Evolutionary conservation across 2,888 invertebrate genomes (phyloP).

Genomic region (Myathropa florea): DNA sequence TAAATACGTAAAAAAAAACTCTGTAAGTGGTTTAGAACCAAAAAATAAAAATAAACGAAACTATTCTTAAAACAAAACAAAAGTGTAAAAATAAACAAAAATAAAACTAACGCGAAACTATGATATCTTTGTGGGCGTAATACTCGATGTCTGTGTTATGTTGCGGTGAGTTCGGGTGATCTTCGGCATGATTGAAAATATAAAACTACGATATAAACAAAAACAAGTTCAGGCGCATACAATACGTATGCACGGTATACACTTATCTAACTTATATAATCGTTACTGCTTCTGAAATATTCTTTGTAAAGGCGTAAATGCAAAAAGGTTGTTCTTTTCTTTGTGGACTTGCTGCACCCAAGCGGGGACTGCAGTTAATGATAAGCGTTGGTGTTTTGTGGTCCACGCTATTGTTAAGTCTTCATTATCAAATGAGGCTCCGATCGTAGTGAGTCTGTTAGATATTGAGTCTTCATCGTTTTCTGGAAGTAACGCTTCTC

Average conservation of each 20-base stretch:
- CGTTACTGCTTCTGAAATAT: conserved; percentile 25
- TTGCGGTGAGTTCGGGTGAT: conserved; percentile 30
- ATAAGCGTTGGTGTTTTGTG: neutral
- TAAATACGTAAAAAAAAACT: conserved; percentile 17
- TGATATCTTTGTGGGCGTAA: conserved; percentile 49
- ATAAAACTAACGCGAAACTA: conserved; percentile 8
- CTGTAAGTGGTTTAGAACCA: conserved; percentile 49
- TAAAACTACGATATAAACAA: conserved; percentile 5
- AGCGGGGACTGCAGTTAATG: conserved; percentile 10
- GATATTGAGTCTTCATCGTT: conserved; percentile 80
- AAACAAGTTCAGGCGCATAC: conserved; percentile 2
- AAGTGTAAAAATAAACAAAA: conserved; percentile 11
- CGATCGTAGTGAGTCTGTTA: conserved; percentile 80
- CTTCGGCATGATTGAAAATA: conserved; percentile 46
- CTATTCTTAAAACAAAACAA: conserved; percentile 48
- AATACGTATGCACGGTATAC: conserved; percentile 38
- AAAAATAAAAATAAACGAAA: conserved; percentile 31
- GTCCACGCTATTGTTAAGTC: conserved; percentile 72
- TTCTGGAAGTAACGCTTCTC: conserved; percentile 81
- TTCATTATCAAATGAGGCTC: conserved; percentile 80
- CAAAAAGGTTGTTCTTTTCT: conserved; percentile 49
- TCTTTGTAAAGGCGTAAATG: conserved; percentile 53
- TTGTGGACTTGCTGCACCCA: conserved; percentile 27
- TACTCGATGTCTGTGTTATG: conserved; percentile 56
- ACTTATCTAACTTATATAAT: conserved; percentile 51